phyloP scores from a whole-genome alignment of 1,140 invertebrate species.

The Colletes latitarsis region DNA sequence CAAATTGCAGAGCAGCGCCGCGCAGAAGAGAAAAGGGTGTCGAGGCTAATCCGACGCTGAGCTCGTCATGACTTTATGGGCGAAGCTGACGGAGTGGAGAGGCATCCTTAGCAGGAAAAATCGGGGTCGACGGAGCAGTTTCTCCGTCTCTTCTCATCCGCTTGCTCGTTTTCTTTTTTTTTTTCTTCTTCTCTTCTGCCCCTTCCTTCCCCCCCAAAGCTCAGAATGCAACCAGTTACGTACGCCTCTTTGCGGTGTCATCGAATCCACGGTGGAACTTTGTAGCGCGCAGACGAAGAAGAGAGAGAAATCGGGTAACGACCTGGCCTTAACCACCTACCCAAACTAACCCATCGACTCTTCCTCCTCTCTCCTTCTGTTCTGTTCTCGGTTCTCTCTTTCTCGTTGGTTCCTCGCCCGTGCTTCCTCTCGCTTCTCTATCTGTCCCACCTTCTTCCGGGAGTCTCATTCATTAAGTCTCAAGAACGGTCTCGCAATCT shows the following conservation, averaged over 20 bases:
- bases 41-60: slow-evolving; percentile 54
- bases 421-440: neutral
- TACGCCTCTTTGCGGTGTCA: slow-evolving; percentile 39
- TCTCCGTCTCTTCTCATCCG: neutral
- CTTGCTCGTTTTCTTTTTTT: neutral
- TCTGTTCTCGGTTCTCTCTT: slow-evolving; percentile 1
- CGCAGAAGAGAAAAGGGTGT: slow-evolving; percentile 36
- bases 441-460: slow-evolving; percentile 38
- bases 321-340: slow-evolving; percentile 50
- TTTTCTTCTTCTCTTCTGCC: neutral
- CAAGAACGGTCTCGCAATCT: slow-evolving; percentile 65
- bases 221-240: slow-evolving; percentile 35
- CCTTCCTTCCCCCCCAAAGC: neutral
- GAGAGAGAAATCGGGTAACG: slow-evolving; percentile 58
- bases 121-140: slow-evolving; percentile 30
- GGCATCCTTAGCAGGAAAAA: slow-evolving; percentile 44
- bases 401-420: neutral
- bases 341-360: slow-evolving; percentile 46
- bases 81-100: slow-evolving; percentile 34
- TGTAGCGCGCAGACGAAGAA: slow-evolving; percentile 9
- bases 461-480: slow-evolving; percentile 70
- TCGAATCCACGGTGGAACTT: slow-evolving; percentile 33
- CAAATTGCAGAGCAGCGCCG: slow-evolving; percentile 54
- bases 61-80: slow-evolving; percentile 56
- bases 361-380: neutral